A percentile compares a stretch with the other conserved stretches of the same genome.
Evolutionary conservation across 2,113 vertebrate genomes (phyloP).

Genomic region (Salvelinus namaycush): DNA sequence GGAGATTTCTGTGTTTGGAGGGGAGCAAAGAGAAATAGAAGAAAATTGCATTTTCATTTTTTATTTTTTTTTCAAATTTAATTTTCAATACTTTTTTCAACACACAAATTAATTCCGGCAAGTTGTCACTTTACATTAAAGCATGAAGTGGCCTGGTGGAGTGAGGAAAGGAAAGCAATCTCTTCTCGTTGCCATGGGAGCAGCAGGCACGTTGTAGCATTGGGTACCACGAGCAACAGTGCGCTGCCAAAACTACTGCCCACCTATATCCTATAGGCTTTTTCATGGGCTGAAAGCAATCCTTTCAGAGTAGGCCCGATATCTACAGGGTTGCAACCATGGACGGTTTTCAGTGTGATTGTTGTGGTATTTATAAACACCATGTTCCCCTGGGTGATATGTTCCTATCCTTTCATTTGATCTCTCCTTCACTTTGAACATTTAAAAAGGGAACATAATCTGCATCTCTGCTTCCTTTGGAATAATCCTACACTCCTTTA

Average conservation of each 20-base stretch:
- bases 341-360: constrained; percentile 30
- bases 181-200: constrained; percentile 74
- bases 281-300: constrained; percentile 30
- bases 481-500: constrained; percentile 42
- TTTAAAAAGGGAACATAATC: constrained; percentile 34
- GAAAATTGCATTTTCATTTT: constrained; percentile 50
- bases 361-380: constrained; percentile 30
- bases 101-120: constrained; percentile 71
- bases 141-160: constrained; percentile 65
- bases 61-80: constrained; percentile 36
- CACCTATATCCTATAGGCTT: constrained; percentile 64
- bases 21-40: constrained; percentile 43
- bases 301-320: constrained; percentile 28
- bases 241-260: constrained; percentile 66
- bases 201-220: constrained; percentile 57
- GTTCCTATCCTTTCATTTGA: constrained; percentile 37
- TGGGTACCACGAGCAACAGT: constrained; percentile 44
- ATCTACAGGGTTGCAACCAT: not conserved
- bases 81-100: constrained; percentile 35
- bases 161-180: constrained; percentile 65
- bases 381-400: constrained; percentile 29
- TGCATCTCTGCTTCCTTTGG: constrained; percentile 16
- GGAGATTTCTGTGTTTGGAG: constrained; percentile 32
- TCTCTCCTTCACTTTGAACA: constrained; percentile 32
- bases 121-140: constrained; percentile 79